Percentiles rank a stretch among this genome's conserved stretches.
Conservation (phyloP, 2,113 vertebrate genomes). For the Phainopepla nitens region DNA sequence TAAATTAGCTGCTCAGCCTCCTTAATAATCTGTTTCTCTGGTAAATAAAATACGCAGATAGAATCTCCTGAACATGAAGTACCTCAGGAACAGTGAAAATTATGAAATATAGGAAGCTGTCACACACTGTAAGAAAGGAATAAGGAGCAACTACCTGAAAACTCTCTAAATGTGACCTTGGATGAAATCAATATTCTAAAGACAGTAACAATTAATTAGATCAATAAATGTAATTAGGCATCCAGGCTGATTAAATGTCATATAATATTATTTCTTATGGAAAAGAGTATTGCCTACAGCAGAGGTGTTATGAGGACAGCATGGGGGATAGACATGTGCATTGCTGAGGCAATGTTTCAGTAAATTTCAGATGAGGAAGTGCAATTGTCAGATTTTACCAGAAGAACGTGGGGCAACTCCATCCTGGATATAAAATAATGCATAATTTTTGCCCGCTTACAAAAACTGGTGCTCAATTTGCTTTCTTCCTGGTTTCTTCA, state of each 20-base stretch:
- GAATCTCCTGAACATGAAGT: neutral
- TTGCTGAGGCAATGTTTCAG: neutral
- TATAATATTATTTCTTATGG: neutral
- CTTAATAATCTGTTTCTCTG: neutral
- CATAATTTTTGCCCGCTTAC: neutral
- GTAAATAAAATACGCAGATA: neutral
- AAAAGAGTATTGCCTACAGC: neutral
- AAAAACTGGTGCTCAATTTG: neutral
- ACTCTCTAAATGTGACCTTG: neutral
- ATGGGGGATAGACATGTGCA: rapidly evolving
- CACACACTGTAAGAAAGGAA: neutral
- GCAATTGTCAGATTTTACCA: neutral
- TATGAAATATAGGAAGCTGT: neutral
- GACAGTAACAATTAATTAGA: neutral
- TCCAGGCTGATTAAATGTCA: neutral
- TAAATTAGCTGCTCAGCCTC: neutral
- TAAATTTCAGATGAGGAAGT: neutral
- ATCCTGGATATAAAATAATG: neutral
- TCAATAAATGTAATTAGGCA: neutral
- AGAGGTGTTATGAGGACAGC: neutral
- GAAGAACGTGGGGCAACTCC: neutral
- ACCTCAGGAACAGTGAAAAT: neutral
- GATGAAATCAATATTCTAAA: neutral
- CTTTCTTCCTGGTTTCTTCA: neutral
- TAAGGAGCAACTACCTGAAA: neutral